phyloP scores from a whole-genome alignment of 1,140 invertebrate genomes.

The Marisa cornuarietis region DNA sequence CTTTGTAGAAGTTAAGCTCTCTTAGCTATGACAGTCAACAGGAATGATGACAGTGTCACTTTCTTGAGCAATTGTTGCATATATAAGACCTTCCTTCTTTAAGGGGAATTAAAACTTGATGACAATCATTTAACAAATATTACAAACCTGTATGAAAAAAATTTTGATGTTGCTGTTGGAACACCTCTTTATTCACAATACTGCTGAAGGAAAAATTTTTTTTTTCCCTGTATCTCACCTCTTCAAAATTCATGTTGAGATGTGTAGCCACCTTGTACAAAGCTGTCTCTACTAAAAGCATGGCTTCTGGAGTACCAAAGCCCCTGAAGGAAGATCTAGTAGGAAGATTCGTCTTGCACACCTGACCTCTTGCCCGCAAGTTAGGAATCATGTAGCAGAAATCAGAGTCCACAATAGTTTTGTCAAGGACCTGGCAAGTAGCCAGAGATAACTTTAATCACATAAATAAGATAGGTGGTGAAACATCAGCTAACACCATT shows the following conservation, averaged over 20 bases:
- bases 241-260: constrained; percentile 37
- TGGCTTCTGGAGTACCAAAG: constrained; percentile 65
- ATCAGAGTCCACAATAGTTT: constrained; percentile 44
- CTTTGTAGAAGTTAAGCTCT: constrained; percentile 82
- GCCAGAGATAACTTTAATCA: no score
- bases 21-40: constrained; percentile 69
- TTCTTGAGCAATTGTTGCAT: no score
- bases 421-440: not conserved
- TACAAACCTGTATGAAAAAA: no score
- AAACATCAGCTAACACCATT: no score
- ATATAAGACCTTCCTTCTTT: not conserved
- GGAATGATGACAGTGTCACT: not conserved
- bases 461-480: not conserved
- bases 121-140: no score
- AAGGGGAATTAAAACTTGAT: no score
- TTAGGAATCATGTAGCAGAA: constrained; percentile 61
- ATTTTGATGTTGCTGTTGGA: no score
- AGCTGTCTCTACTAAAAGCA: constrained; percentile 58
- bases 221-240: constrained; percentile 33
- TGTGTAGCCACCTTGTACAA: constrained; percentile 56
- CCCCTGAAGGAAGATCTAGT: constrained; percentile 67
- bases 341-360: constrained; percentile 64
- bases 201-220: no score
- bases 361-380: constrained; percentile 44
- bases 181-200: no score